Evolutionary conservation across 2,113 vertebrate genomes (phyloP).

Genomic region (Malaclemys terrapin): DNA sequence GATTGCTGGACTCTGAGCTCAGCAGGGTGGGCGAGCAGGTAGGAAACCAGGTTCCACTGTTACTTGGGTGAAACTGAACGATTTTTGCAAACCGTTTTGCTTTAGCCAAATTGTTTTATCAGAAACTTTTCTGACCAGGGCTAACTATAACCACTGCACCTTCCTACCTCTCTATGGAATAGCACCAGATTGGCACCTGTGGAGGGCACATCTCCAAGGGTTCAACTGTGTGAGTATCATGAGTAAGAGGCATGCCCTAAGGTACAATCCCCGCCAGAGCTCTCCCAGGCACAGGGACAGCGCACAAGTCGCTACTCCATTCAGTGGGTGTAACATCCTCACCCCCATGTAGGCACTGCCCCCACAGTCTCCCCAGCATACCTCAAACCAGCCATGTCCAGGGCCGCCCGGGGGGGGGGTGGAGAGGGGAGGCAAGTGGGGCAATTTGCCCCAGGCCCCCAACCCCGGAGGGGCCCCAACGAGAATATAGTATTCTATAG

Average conservation of each 20-base stretch:
- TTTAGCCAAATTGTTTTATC: not conserved
- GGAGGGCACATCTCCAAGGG: conserved; percentile 11
- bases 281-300: not conserved
- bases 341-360: not conserved
- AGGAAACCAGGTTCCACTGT: not conserved
- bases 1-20: not conserved
- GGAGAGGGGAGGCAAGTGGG: too few species aligned
- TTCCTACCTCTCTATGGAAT: not conserved
- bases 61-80: not conserved
- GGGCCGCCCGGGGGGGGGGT: too few species aligned
- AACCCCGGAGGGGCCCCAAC: too few species aligned
- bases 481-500: too few species aligned
- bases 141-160: not conserved
- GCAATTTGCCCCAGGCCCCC: too few species aligned
- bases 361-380: not conserved
- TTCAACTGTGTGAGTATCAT: not conserved
- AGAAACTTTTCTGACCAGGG: not conserved
- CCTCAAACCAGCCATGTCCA: not conserved
- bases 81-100: not conserved
- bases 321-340: not conserved
- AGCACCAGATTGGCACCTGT: not conserved
- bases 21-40: not conserved
- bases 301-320: not conserved
- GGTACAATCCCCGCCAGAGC: not conserved
- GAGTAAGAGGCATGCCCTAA: not conserved